phyloP scores from a whole-genome alignment of 2,113 vertebrate species.

The Pelecanus crispus region DNA sequence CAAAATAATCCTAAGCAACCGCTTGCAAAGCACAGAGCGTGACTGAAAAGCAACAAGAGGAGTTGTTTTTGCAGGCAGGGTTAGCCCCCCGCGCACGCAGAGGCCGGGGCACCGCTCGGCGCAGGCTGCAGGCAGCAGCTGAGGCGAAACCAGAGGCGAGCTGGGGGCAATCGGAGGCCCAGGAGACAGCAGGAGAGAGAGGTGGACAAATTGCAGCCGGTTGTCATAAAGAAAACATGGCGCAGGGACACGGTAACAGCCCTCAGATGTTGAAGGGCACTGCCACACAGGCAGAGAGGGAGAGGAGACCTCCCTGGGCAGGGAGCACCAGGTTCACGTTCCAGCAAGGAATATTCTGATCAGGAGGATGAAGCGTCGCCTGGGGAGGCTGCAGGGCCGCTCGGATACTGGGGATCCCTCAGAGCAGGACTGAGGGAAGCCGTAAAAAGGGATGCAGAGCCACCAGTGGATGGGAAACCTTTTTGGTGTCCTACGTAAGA shows the following conservation, averaged over 20 bases:
- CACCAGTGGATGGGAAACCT: background rate
- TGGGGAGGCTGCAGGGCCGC: background rate
- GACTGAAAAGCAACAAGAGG: background rate
- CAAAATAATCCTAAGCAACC: background rate
- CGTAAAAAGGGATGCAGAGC: background rate
- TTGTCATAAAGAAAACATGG: background rate
- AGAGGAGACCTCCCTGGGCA: background rate
- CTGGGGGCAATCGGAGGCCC: background rate
- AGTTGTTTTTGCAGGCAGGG: background rate
- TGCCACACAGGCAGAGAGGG: background rate
- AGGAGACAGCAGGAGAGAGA: background rate
- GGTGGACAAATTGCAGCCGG: background rate
- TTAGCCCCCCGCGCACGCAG: no score
- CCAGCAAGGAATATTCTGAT: background rate
- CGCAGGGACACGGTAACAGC: rapidly evolving
- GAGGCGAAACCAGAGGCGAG: background rate
- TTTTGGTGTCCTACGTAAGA: background rate
- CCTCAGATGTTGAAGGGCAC: background rate
- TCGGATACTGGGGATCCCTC: background rate
- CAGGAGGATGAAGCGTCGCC: background rate
- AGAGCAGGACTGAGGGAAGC: background rate
- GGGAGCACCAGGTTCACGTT: background rate
- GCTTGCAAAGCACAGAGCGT: background rate
- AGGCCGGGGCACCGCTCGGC: background rate
- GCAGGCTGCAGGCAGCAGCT: background rate